Evolutionary conservation across 2,797 vertebrate species (phyloP), one percentile per base, ranked within the genome.

Genomic region (Todus mexicanus): DNA sequence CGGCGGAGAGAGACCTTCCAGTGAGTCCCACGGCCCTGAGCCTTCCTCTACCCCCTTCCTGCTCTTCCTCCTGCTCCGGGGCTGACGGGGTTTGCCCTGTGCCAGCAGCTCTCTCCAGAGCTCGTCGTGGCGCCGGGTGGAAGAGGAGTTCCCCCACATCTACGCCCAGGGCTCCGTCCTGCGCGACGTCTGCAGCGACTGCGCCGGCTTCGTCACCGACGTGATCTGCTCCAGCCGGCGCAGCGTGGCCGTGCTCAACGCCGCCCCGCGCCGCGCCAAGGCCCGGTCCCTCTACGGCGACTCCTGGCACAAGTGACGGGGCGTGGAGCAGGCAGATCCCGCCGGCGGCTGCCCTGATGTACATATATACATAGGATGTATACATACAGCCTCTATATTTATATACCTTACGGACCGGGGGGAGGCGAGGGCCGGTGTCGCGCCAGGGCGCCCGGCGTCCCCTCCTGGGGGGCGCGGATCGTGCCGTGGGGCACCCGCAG

Each of bases 121-220:
- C 57, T 95, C 98, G 2, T 98, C 97, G 70, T 98, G 98, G 84
- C 98, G 94, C 86, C 98, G 98, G 0, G 98, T 99, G 82, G 99
- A 99, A 92, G 98, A 98, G 90, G 99, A 99, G 92, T 99, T 99
- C 92, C 99, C 99, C 1, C 98, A 99, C 94, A 98, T 99, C 77
- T 99, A 99, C 7, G 97, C 98, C 6, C 98, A 99, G 2, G 99
- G 99, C 97, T 98, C 98, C 18, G 96, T 97, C 64, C 98, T 99
- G 88, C 98, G 98, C 12, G 99, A 99, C 7, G 92, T 99, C 91
- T 99, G 99, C 74, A 97, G 97, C 0, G 98, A 99, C 84, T 99
- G 99, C 89, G 98, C 98, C 31, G 97, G 98, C 74, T 99, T 99
- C 1, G 98, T 99, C 20, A 98, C 98, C 0, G 99, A 99, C 0